phyloP scores from a whole-genome alignment of 1,140 invertebrate genomes.

The Bombus confusus region DNA sequence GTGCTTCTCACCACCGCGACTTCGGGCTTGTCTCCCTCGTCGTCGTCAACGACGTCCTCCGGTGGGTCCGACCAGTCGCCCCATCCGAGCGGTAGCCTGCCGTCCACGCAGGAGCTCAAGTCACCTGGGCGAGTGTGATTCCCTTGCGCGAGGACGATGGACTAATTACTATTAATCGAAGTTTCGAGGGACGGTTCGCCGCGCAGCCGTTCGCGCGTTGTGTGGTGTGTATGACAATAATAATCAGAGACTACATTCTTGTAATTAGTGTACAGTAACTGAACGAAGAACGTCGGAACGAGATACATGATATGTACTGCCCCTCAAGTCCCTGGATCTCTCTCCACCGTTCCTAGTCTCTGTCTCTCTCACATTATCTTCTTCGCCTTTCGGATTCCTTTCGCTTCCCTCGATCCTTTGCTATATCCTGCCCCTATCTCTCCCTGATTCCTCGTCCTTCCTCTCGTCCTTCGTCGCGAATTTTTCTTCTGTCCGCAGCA shows the following conservation, averaged over 20 bases:
- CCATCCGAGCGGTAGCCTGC: constrained; percentile 69
- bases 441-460: constrained; percentile 6
- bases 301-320: constrained; percentile 45
- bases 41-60: constrained; percentile 80
- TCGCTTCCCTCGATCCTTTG: neutral
- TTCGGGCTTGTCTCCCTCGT: constrained; percentile 79
- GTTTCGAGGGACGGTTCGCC: constrained; percentile 27
- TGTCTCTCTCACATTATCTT: neutral
- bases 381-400: neutral
- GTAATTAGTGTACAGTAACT: constrained; percentile 82
- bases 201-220: constrained; percentile 40
- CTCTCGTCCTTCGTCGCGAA: neutral
- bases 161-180: constrained; percentile 12
- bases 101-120: constrained; percentile 77
- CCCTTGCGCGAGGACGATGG: neutral
- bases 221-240: constrained; percentile 82
- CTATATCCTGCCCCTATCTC: neutral
- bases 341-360: constrained; percentile 2
- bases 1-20: constrained; percentile 75
- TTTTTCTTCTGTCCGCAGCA: neutral
- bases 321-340: neutral
- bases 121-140: constrained; percentile 81
- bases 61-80: constrained; percentile 80
- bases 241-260: constrained; percentile 80
- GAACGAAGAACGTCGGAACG: constrained; percentile 50